Conservation (phyloP, 1,140 invertebrate species). For the Drosophila prosaltans region DNA sequence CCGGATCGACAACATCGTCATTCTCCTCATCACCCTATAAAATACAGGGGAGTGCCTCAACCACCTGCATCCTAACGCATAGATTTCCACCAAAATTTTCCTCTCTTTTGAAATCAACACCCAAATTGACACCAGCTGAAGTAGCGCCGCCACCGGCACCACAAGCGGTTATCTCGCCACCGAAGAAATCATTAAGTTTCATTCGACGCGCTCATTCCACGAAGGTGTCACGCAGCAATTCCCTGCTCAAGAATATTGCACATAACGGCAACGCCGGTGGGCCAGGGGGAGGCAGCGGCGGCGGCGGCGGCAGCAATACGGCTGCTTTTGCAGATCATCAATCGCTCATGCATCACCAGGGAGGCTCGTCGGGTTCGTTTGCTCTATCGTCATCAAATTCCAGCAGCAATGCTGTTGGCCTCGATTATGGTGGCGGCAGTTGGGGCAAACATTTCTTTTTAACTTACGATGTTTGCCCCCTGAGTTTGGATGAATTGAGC, state of each 20-base stretch:
- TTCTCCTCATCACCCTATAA: constrained; percentile 52
- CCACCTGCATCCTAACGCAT: constrained; percentile 68
- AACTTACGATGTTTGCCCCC: constrained; percentile 73
- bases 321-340: constrained; percentile 39
- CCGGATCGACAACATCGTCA: constrained; percentile 52
- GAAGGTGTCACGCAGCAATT: constrained; percentile 88
- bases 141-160: constrained; percentile 14
- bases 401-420: constrained; percentile 67
- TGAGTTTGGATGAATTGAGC: constrained; percentile 73
- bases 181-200: constrained; percentile 85
- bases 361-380: constrained; percentile 1
- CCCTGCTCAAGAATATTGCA: constrained; percentile 84
- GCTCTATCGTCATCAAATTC: constrained; percentile 32
- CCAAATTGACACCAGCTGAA: constrained; percentile 50
- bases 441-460: constrained; percentile 83
- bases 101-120: constrained; percentile 80
- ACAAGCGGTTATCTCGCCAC: constrained; percentile 58
- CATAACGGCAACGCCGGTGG: not conserved
- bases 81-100: constrained; percentile 82
- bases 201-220: constrained; percentile 89
- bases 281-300: not conserved
- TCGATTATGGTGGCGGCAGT: constrained; percentile 81
- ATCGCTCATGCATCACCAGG: constrained; percentile 48
- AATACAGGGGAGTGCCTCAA: constrained; percentile 62
- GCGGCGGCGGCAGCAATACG: not conserved